Base-by-base conservation (phyloP, 2,888 invertebrate species). In the Synergus gifuensis region DNA sequence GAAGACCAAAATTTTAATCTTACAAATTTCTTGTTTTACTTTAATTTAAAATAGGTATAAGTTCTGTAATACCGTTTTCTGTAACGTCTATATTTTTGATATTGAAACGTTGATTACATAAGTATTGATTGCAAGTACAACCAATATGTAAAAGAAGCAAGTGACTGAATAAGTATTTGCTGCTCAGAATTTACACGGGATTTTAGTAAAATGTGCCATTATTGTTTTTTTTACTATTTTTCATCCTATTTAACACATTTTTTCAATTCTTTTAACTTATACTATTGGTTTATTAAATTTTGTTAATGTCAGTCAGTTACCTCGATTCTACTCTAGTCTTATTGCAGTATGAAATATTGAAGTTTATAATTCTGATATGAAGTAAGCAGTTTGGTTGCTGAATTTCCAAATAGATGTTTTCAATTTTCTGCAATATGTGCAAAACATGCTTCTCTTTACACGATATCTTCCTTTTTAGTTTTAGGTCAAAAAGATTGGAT, bases 41-140 rank as follows among this genome's bases (percentile, higher is more conserved):
- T 22, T 60, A 36, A 49, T 49, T 73, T 0, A 40, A 66, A 42
- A 40, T 66, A 16, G 16, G 16, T 4, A 11, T 67, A 44, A 44
- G 67, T 44, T 67, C 28, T 73, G 36, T 22, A 49, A n/a, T 54
- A n/a, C 16, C 16, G 22, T 54, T 73, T 73, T 73, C 18, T 73
- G 36, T 36, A 36, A n/a, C 36, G 11, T 40, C 9, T 73, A 54
- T 54, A 73, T 73, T 73, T 73, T 73, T 73, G 54, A 73, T 73
- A 73, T 36, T 36, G n/a, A 73, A 49, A 49, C 49, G 36, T 54
- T 73, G 73, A 28, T 28, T 73, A 73, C n/a, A 73, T 73, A 73
- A 54, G 67, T 22, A 67, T 67, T 66, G 16, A 66, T 64, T 64
- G 8, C n/a, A 69, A 69, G 69, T 73, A 73, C 54, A 73, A 36